Evolutionary conservation across 30 jellyfish, hydroid and myxozoan species (phyloP), one percentile per base, ranked within the genome.

Genomic region (Sanderia malayensis): DNA sequence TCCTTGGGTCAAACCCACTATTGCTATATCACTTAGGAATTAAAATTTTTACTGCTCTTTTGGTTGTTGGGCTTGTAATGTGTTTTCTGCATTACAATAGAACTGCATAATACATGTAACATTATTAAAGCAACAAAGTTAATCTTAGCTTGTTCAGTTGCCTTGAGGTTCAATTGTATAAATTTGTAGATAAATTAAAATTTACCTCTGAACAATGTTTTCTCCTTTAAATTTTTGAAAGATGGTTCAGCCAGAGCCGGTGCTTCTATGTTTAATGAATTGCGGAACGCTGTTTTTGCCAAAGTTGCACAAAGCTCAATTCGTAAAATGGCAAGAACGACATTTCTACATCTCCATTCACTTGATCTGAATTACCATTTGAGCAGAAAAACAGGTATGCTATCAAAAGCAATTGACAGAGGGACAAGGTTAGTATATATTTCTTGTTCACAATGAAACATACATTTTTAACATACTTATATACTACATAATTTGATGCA

Each of bases 211-310:
- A n/a, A n/a, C n/a, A n/a, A n/a, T n/a, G n/a, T n/a, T n/a, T n/a
- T n/a, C n/a, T n/a, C n/a, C n/a, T n/a, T n/a, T n/a, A n/a, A n/a
- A n/a, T 24, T 2, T 30, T 76, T 84, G 24, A 4, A 25, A 93
- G 99, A 93, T 82, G 99, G 99, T 2, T 85, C 93, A 27, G 96
- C 96, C 2, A 58, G 99, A 46, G 93, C 88, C 22, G 95, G 99
- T 46, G 83, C 97, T 4, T 76, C 95, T 47, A 73, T 85, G 6
- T 93, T 87, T 55, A 93, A 93, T 76, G 99, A 93, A 47, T 24
- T 93, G 34, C 47, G 96, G 29, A 93, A 93, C 78, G 96, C 99
- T 7, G 96, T 93, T 1, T 93, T 93, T 86, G 96, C 99, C 34
- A 69, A 76, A 61, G 99, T 93, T 66, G 92, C 99, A 18, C 99